These are phyloP conservation scores for Syrmaticus mikado DNA, from an alignment of 2,113 vertebrate genomes.

Conservation along the genomic window DNA sequence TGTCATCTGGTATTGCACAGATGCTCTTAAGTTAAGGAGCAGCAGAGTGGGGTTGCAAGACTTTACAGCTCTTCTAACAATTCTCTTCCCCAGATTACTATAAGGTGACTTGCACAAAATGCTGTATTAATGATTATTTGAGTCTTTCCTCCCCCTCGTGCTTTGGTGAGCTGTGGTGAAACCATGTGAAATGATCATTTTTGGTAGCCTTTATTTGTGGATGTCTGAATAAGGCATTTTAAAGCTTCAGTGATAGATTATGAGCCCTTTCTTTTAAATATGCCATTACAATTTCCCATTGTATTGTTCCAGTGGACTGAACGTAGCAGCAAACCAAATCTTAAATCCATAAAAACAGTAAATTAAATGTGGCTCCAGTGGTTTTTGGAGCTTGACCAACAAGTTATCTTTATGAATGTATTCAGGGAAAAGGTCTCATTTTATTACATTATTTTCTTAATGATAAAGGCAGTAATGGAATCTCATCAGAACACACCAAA, in stretches of 20 bases:
- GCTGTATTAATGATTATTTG: not conserved
- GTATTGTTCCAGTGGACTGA: slow-evolving; percentile 61
- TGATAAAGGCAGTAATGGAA: slow-evolving; percentile 80
- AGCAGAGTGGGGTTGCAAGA: not conserved
- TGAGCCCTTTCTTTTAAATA: slow-evolving; percentile 24
- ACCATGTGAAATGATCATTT: slow-evolving; percentile 14
- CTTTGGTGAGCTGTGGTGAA: slow-evolving; percentile 13
- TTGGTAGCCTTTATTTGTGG: slow-evolving; percentile 45
- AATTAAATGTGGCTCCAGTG: slow-evolving; percentile 84
- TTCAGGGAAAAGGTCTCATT: slow-evolving; percentile 77
- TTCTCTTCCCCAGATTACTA: not conserved
- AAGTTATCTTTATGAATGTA: slow-evolving; percentile 82
- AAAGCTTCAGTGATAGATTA: slow-evolving; percentile 55
- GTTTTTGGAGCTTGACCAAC: slow-evolving; percentile 82
- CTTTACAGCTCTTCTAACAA: not conserved
- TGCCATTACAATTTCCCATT: slow-evolving; percentile 65
- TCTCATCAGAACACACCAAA: slow-evolving; percentile 72
- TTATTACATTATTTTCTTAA: slow-evolving; percentile 81
- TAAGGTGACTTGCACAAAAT: not conserved
- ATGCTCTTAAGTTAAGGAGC: not conserved
- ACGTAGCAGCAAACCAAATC: slow-evolving; percentile 63
- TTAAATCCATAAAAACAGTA: slow-evolving; percentile 75
- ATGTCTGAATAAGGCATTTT: slow-evolving; percentile 36
- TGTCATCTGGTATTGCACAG: not conserved
- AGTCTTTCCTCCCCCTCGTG: not conserved